Evolutionary conservation across 2,113 vertebrate species (phyloP).

Genomic region (Coregonus clupeaformis): DNA sequence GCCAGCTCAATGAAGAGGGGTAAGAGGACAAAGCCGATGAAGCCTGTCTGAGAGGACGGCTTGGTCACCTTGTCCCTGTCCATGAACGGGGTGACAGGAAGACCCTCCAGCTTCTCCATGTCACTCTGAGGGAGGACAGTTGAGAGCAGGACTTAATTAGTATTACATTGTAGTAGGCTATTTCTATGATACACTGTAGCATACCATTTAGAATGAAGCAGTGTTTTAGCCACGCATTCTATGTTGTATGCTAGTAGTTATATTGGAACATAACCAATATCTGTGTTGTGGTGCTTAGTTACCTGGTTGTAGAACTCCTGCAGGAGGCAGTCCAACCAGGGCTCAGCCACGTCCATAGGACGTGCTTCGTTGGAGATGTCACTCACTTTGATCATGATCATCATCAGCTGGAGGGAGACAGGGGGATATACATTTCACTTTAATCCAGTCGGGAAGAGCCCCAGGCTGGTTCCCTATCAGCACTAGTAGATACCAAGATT

Average conservation of each 20-base stretch:
- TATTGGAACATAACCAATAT: too few species aligned
- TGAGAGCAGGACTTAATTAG: too few species aligned
- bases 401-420: slow-evolving; percentile 64
- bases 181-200: too few species aligned
- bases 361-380: slow-evolving; percentile 80
- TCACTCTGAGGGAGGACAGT: slow-evolving; percentile 68
- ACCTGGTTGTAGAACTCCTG: slow-evolving; percentile 83
- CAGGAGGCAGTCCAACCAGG: slow-evolving; percentile 80
- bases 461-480: neutral
- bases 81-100: slow-evolving; percentile 81
- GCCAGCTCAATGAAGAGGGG: slow-evolving; percentile 78
- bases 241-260: too few species aligned
- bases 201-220: too few species aligned
- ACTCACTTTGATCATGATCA: slow-evolving; percentile 80
- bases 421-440: neutral
- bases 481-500: too few species aligned
- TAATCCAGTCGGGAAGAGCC: neutral
- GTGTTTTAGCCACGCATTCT: neutral
- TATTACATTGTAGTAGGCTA: too few species aligned
- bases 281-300: neutral
- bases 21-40: slow-evolving; percentile 78
- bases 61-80: slow-evolving; percentile 80
- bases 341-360: slow-evolving; percentile 80
- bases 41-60: slow-evolving; percentile 77
- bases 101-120: slow-evolving; percentile 78